Base-by-base conservation (phyloP, 2,113 vertebrate species). In the Mus spicilegus region DNA sequence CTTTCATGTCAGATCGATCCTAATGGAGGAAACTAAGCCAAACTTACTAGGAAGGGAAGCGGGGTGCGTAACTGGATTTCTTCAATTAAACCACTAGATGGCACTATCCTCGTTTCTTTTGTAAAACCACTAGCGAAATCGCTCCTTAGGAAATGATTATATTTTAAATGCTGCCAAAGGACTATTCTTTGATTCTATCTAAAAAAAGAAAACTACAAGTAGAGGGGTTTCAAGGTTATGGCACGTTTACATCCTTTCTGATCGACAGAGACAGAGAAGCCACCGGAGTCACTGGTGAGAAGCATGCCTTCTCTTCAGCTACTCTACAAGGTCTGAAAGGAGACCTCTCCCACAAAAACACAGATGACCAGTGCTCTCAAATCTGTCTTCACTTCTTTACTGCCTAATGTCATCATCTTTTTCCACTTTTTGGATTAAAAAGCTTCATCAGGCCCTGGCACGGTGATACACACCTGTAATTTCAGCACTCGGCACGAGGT, bases 21-120 rank as follows among this genome's bases (percentile, higher is more conserved):
- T 70, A 39, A 30, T 24, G 39, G n/a, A 86, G 88, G 51, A 73
- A 70, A 86, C 69, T 61, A 91, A 26, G 3, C 49, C 49, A 89
- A 90, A n/a, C 33, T 73, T 92, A 9, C 14, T 22, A 2, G 36
- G 22, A n/a, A 91, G 93, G 95, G 96, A 72, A 12, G 30, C 4
- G 30, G 67, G 30, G 39, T 39, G 5, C 39, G 87, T 93, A 65
- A 69, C 24, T 87, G 92, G 78, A 91, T 90, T 92, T 97, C 90
- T 94, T 87, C 77, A 86, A 24, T 87, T 81, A 91, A 84, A 80
- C 97, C 97, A 95, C 97, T 97, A 98, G 97, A 94, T 97, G 97
- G 97, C 97, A 82, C 65, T 96, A 70, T 92, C 67, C 91, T 96
- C 89, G 95, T 94, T 95, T 96, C 96, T 95, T 84, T 95, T 95